Conservation (phyloP, 2,113 vertebrate genomes). For the Chroicocephalus ridibundus region DNA sequence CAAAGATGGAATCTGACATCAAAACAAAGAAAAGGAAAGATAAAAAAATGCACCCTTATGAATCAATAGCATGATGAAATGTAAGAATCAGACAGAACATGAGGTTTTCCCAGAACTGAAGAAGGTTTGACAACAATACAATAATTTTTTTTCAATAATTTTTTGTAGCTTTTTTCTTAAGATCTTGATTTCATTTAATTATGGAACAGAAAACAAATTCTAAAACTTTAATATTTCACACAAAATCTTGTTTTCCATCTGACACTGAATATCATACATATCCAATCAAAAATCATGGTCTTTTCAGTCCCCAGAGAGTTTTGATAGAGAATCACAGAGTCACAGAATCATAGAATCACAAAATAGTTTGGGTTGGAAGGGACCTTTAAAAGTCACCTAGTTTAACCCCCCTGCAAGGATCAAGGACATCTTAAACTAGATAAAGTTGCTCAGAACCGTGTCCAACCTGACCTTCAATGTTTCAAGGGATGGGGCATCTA, state of each 20-base stretch:
- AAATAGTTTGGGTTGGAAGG: background rate
- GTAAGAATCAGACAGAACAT: background rate
- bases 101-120: background rate
- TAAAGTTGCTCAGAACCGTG: background rate
- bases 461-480: background rate
- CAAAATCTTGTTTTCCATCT: background rate
- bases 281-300: background rate
- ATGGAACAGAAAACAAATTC: background rate
- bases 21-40: background rate
- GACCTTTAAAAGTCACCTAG: background rate
- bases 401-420: too few species aligned
- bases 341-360: background rate
- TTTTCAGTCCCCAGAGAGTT: background rate
- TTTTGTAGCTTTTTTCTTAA: background rate
- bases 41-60: background rate
- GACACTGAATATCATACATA: background rate
- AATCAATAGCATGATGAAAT: background rate
- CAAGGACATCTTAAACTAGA: background rate
- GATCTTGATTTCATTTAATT: background rate
- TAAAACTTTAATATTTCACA: background rate
- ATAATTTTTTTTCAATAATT: background rate
- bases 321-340: background rate
- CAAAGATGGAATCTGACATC: background rate
- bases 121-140: background rate
- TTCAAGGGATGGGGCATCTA: background rate